Evolutionary conservation across 2,113 vertebrate species (phyloP).

Genomic region (Orthonyx spaldingii): DNA sequence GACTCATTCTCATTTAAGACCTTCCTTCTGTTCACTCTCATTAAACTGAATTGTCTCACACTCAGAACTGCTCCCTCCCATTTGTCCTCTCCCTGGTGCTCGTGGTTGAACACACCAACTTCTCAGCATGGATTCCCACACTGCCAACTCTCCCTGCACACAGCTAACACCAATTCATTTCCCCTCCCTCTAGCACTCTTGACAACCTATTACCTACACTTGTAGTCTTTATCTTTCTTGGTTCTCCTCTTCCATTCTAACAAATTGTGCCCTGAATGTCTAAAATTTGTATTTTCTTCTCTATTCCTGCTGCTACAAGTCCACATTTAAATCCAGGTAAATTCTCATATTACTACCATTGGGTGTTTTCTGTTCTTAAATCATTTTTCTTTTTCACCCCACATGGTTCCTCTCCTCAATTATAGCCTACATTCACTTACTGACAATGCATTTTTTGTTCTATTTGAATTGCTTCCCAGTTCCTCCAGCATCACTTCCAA

Average conservation of each 20-base stretch:
- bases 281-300: neutral
- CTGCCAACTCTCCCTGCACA: neutral
- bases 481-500: constrained; percentile 25
- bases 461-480: constrained; percentile 32
- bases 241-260: neutral
- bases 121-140: neutral
- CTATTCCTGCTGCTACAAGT: neutral
- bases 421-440: neutral
- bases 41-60: neutral
- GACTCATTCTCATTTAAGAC: neutral
- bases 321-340: neutral
- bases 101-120: neutral
- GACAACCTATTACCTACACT: neutral
- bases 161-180: neutral
- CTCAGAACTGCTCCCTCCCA: neutral
- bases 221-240: neutral
- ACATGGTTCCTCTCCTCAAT: neutral
- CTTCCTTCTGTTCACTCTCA: neutral
- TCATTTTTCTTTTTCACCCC: neutral
- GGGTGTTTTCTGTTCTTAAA: neutral
- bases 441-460: constrained; percentile 43
- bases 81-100: neutral
- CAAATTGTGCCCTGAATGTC: neutral
- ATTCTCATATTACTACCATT: neutral
- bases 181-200: neutral